Percentiles rank a stretch among this genome's conserved stretches.
phyloP scores from a whole-genome alignment of 2,113 vertebrate species.

The Phalacrocorax carbo region DNA sequence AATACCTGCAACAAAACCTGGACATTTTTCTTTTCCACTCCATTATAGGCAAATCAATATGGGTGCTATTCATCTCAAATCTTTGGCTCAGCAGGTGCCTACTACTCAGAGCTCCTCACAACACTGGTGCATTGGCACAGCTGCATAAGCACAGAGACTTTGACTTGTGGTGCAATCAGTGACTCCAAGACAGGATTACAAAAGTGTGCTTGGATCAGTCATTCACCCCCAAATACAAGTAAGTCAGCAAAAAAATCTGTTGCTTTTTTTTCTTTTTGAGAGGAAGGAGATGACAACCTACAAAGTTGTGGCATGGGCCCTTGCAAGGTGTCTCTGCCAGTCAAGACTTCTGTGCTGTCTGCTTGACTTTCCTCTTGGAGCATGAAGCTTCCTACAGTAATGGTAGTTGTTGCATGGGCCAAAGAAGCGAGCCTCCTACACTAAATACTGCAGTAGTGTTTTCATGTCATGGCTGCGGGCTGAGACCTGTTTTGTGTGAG shows the following conservation, averaged over 20 bases:
- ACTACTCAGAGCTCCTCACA: constrained; percentile 27
- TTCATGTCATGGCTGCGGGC: background rate
- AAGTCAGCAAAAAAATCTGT: background rate
- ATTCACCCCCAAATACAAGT: background rate
- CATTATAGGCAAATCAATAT: constrained; percentile 79
- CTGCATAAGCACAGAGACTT: background rate
- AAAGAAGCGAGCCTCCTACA: background rate
- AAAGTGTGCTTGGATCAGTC: background rate
- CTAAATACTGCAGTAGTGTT: background rate
- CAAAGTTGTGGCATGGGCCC: background rate
- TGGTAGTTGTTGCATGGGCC: background rate
- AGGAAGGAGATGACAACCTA: background rate
- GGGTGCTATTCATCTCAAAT: constrained; percentile 76
- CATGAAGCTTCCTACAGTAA: background rate
- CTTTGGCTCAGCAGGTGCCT: constrained; percentile 66
- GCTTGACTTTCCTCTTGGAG: background rate
- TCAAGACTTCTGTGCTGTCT: background rate
- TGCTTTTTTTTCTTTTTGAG: background rate
- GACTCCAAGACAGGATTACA: background rate
- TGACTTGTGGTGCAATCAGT: background rate
- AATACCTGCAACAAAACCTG: constrained; percentile 81
- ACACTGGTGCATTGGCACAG: background rate
- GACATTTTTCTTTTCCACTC: constrained; percentile 77
- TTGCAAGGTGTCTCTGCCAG: background rate
- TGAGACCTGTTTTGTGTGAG: background rate